phyloP scores from a whole-genome alignment of 2,797 vertebrate genomes.

The Varecia variegata region DNA sequence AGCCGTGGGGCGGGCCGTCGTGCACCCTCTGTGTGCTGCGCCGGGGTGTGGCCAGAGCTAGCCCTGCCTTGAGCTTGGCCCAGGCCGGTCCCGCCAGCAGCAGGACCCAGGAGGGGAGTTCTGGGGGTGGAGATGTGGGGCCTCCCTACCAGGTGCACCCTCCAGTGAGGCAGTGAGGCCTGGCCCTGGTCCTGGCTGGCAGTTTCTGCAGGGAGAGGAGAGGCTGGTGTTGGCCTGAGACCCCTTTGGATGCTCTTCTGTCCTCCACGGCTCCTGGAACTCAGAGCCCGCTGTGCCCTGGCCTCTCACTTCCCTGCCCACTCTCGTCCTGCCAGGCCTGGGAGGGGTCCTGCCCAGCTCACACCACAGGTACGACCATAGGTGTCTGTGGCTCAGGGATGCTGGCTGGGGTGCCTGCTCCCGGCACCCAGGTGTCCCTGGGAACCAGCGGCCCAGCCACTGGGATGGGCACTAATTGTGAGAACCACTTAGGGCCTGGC shows the following conservation, averaged over 20 bases:
- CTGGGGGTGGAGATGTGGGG: not conserved
- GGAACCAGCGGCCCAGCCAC: not conserved
- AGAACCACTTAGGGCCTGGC: not conserved
- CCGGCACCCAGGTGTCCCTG: not conserved
- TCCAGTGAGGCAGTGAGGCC: not conserved
- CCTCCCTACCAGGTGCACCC: too few species aligned
- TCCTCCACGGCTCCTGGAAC: not conserved
- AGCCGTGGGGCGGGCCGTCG: too few species aligned
- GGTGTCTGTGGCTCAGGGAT: not conserved
- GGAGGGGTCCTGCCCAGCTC: not conserved
- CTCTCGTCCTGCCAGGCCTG: not conserved
- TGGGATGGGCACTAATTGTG: not conserved
- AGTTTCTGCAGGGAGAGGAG: not conserved
- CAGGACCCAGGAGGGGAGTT: not conserved
- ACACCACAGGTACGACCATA: not conserved
- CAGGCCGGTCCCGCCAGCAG: not conserved
- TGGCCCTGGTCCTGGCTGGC: not conserved
- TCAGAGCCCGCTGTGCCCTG: not conserved
- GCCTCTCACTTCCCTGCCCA: accelerated
- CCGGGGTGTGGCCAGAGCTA: too few species aligned
- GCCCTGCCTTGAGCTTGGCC: too few species aligned
- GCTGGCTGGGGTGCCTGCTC: not conserved
- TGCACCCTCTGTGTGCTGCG: too few species aligned
- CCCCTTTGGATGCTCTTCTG: too few species aligned
- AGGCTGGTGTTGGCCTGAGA: not conserved